A percentile compares a stretch with the other conserved stretches of the same genome.
Conservation (phyloP, 2,888 invertebrate genomes). For the Epistrophella euchroma region DNA sequence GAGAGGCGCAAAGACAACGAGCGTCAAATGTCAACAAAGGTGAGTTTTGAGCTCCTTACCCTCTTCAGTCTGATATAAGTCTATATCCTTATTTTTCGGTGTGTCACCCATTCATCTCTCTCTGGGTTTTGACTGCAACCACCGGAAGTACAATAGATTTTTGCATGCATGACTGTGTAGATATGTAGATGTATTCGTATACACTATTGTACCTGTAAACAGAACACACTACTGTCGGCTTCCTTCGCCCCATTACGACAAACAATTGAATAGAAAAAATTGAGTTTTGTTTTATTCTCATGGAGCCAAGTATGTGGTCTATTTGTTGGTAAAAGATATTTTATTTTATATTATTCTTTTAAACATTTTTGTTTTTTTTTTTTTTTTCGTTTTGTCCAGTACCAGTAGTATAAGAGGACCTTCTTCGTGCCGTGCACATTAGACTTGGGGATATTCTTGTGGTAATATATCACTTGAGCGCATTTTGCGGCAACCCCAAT, state of each 20-base stretch:
- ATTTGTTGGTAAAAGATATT: conserved; percentile 11
- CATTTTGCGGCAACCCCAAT: conserved; percentile 47
- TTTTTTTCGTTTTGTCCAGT: conserved; percentile 20
- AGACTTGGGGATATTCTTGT: conserved; percentile 37
- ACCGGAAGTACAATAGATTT: conserved; percentile 71
- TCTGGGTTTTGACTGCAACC: conserved; percentile 66
- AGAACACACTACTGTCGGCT: conserved; percentile 24
- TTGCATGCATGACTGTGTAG: conserved; percentile 52
- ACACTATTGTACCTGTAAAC: conserved; percentile 33
- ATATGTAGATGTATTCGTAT: conserved; percentile 28
- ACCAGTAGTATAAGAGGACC: conserved; percentile 44
- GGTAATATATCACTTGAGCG: conserved; percentile 70
- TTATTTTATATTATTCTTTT: conserved; percentile 66
- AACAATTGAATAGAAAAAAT: conserved; percentile 59
- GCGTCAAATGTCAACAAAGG: conserved; percentile 74
- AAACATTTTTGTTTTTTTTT: conserved; percentile 42
- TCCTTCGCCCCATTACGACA: conserved; percentile 50
- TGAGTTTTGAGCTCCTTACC: conserved; percentile 15
- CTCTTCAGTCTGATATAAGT: conserved; percentile 58
- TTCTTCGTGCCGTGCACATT: conserved; percentile 56
- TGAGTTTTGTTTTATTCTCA: conserved; percentile 43
- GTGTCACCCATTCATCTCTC: conserved; percentile 74
- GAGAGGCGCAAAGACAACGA: conserved; percentile 62
- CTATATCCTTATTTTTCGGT: conserved; percentile 73
- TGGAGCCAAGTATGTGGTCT: background rate